These are phyloP conservation scores for Tympanuchus pallidicinctus DNA, from an alignment of 2,113 vertebrate genomes.

Conservation along the genomic window DNA sequence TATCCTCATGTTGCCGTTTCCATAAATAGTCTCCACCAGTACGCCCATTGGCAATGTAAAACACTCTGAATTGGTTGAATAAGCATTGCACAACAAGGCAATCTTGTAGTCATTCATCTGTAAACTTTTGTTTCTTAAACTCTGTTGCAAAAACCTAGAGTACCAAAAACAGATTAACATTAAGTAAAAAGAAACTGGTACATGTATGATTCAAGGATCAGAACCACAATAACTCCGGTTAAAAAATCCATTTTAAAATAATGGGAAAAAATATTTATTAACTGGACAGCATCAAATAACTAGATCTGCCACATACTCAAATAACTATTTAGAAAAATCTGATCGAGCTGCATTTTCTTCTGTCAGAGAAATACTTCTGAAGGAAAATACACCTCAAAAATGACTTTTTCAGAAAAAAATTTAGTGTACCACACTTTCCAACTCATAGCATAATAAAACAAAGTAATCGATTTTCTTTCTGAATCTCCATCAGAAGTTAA, in stretches of 20 bases:
- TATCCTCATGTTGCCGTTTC: constrained; percentile 91
- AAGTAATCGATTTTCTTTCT: background rate
- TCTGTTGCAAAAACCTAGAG: constrained; percentile 95
- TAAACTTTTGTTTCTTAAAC: constrained; percentile 93
- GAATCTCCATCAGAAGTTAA: background rate
- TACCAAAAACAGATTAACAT: background rate
- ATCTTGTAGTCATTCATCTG: constrained; percentile 99
- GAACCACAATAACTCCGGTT: background rate
- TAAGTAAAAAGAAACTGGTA: background rate
- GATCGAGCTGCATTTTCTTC: background rate
- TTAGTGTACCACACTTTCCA: background rate
- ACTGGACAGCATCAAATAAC: background rate
- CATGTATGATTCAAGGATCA: background rate
- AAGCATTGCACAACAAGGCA: constrained; percentile 96
- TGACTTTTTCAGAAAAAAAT: background rate
- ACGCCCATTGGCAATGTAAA: constrained; percentile 98
- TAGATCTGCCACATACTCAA: background rate
- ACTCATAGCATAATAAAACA: background rate
- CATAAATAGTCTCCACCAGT: constrained; percentile 97
- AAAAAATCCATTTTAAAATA: background rate
- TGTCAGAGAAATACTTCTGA: background rate
- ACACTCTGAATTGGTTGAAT: constrained; percentile 98
- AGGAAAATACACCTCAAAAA: background rate
- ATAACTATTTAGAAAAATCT: background rate
- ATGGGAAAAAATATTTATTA: background rate